Percentiles rank a stretch among this genome's conserved stretches.
phyloP scores from a whole-genome alignment of 1,140 invertebrate genomes.

The Mamestra configurata region DNA sequence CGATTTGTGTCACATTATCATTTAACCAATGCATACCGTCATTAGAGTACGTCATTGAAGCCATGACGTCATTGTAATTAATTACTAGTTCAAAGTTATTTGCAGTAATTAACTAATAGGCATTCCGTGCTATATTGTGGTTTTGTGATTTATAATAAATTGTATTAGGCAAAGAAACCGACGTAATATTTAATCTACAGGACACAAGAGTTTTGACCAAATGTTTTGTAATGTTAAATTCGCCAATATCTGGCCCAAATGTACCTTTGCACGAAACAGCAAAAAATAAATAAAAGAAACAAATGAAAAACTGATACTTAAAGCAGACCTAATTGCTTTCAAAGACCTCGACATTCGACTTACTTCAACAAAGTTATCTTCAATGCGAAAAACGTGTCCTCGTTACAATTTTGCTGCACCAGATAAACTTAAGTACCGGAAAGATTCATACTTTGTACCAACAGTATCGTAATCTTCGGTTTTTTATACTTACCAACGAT shows the following conservation, averaged over 20 bases:
- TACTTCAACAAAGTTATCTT: constrained; percentile 6
- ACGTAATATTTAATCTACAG: too few relatives aligned
- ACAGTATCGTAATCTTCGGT: constrained; percentile 24
- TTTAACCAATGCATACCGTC: neutral
- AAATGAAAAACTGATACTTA: neutral
- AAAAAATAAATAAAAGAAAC: neutral
- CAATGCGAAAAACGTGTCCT: constrained; percentile 22
- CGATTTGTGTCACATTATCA: neutral
- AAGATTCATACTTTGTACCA: constrained; percentile 21
- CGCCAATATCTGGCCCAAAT: too few relatives aligned
- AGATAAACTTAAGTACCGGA: constrained; percentile 31
- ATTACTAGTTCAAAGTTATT: neutral
- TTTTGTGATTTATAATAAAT: neutral
- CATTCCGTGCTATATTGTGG: neutral
- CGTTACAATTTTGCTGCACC: constrained; percentile 13
- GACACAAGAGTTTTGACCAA: too few relatives aligned
- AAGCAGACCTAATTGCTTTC: neutral
- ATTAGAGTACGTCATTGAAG: neutral
- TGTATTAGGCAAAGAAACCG: too few relatives aligned
- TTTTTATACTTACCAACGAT: constrained; percentile 4
- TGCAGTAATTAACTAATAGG: neutral
- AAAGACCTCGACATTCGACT: constrained; percentile 13
- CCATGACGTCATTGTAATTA: neutral
- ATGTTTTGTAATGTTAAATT: too few relatives aligned
- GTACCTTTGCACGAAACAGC: neutral